Percentiles rank a stretch among this genome's conserved stretches.
Evolutionary conservation across 2,797 vertebrate genomes (phyloP).

Genomic region (Syndactyla subalaris): DNA sequence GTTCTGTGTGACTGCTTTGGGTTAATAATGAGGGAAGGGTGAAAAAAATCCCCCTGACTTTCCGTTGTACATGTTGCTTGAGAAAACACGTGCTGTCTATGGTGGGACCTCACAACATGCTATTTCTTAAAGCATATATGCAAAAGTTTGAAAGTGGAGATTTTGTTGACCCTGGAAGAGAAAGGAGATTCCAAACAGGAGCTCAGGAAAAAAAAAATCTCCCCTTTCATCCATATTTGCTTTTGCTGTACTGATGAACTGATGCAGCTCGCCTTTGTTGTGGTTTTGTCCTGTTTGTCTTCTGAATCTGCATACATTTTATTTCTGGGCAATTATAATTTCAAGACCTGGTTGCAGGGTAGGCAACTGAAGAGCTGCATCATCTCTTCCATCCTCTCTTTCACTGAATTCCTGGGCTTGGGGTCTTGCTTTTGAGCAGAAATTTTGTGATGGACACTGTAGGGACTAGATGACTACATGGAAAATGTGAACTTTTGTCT

Average conservation of each 20-base stretch:
- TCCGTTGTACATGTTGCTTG: neutral
- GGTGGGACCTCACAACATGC: neutral
- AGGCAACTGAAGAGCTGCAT: neutral
- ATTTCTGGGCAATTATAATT: neutral
- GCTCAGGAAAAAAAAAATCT: neutral
- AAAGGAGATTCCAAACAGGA: neutral
- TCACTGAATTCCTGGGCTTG: neutral
- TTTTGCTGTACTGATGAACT: neutral
- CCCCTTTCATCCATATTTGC: neutral
- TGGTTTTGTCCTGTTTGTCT: neutral
- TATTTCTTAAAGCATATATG: neutral
- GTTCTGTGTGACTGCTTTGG: neutral
- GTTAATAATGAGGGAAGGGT: neutral
- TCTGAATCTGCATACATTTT: neutral
- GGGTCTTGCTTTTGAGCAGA: neutral
- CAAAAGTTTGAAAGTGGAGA: neutral
- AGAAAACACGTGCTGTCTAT: neutral
- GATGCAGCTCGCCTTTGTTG: neutral
- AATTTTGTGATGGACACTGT: neutral
- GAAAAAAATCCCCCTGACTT: neutral
- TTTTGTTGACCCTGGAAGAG: conserved; percentile 31
- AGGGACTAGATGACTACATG: neutral
- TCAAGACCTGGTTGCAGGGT: neutral
- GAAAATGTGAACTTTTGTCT: neutral
- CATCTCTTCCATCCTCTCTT: neutral